Percentiles rank a stretch among this genome's conserved stretches.
These are phyloP conservation scores for Meta bourneti DNA, from an alignment of 2,888 invertebrate species.

Conservation along the genomic window DNA sequence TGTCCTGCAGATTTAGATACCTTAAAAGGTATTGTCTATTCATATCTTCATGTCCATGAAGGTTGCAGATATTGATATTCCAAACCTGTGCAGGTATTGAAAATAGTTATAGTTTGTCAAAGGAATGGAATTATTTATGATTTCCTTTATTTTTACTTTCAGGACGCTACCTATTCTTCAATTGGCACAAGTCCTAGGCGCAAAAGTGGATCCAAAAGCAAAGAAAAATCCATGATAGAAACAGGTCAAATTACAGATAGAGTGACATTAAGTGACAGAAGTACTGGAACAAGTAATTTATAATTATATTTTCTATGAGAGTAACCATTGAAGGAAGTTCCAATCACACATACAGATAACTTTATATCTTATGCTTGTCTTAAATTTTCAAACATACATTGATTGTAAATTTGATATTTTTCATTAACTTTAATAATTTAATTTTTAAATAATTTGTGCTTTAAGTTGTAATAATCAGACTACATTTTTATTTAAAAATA, in stretches of 20 bases:
- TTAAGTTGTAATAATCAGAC: not conserved
- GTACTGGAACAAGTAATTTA: conserved; percentile 75
- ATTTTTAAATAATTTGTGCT: not conserved
- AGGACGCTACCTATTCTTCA: conserved; percentile 61
- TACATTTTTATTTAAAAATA: no score
- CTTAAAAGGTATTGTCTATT: no score
- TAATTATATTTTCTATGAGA: not conserved
- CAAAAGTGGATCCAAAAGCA: conserved; percentile 48
- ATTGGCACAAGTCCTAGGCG: conserved; percentile 59
- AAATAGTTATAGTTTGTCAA: no score
- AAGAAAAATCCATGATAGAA: conserved; percentile 67
- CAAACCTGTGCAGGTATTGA: no score
- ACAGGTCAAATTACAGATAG: conserved; percentile 74
- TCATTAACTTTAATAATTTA: not conserved
- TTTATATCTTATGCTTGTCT: no score
- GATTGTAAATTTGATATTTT: not conserved
- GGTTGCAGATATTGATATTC: no score
- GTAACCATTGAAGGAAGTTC: not conserved
- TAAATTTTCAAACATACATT: not conserved
- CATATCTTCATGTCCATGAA: no score
- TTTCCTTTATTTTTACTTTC: not conserved
- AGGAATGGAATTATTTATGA: no score
- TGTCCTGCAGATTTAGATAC: no score
- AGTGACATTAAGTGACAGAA: conserved; percentile 69
- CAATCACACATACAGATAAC: no score